phyloP scores from a whole-genome alignment of 2,113 vertebrate species.

The Pterocles burchelli region DNA sequence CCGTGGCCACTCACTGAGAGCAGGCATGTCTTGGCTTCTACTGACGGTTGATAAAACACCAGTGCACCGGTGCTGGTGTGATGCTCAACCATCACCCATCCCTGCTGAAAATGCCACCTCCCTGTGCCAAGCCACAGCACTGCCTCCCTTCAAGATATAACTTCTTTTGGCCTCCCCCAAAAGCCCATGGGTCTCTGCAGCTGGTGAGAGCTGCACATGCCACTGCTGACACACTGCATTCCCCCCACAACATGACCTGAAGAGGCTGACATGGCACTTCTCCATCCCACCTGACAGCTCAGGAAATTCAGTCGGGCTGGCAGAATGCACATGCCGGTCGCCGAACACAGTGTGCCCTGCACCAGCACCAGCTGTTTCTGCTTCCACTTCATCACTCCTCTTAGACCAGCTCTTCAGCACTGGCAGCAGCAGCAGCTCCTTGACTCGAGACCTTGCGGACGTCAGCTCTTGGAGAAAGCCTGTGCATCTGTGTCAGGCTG shows the following conservation, averaged over 20 bases:
- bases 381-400: constrained; percentile 19
- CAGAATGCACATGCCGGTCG: background rate
- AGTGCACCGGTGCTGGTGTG: fast-evolving
- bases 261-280: background rate
- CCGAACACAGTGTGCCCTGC: fast-evolving
- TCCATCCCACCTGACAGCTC: background rate
- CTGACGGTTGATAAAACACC: background rate
- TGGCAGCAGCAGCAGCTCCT: constrained; percentile 20
- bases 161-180: background rate
- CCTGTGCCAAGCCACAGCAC: fast-evolving
- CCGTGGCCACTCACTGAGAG: background rate
- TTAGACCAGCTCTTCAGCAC: background rate
- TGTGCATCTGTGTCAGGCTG: background rate
- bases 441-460: fast-evolving
- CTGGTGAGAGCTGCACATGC: background rate
- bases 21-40: background rate
- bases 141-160: fast-evolving
- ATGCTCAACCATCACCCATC: background rate
- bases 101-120: fast-evolving
- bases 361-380: background rate
- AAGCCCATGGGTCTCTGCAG: background rate
- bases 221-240: fast-evolving
- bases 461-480: background rate
- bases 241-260: background rate
- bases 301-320: background rate